These are phyloP conservation scores for Pachypanchax playfairii DNA, from an alignment of 2,113 vertebrate genomes.

Conservation along the genomic window DNA sequence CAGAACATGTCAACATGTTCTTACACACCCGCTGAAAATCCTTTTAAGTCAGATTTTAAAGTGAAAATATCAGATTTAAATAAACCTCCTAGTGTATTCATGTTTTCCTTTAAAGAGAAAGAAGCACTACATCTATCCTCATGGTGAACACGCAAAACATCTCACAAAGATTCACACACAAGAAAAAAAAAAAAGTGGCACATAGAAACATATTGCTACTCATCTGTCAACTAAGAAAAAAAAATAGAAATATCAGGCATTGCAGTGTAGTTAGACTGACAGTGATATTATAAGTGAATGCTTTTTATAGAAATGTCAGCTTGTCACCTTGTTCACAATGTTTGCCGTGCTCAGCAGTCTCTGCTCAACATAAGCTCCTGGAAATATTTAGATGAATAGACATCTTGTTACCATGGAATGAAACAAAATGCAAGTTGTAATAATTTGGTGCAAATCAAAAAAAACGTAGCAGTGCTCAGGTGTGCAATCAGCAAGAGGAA, in stretches of 20 bases:
- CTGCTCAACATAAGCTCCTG: background rate
- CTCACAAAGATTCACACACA: background rate
- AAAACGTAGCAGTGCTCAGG: background rate
- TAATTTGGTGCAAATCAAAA: background rate
- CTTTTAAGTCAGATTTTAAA: background rate
- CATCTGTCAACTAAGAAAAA: conserved; percentile 14
- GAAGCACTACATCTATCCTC: conserved; percentile 24
- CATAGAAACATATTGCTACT: conserved; percentile 2
- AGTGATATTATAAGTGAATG: conserved; percentile 10
- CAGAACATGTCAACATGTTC: background rate
- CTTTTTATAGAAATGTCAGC: conserved; percentile 15
- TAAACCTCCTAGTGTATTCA: conserved; percentile 19
- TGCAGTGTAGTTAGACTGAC: background rate
- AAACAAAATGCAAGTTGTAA: background rate
- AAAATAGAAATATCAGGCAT: background rate
- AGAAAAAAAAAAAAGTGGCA: conserved; percentile 4
- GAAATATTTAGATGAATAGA: conserved; percentile 16
- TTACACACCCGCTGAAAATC: background rate
- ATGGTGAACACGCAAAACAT: background rate
- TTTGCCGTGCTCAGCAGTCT: conserved; percentile 9
- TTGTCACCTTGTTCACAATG: conserved; percentile 3
- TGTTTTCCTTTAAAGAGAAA: conserved; percentile 46
- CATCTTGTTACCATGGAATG: conserved; percentile 9
- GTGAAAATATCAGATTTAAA: background rate
- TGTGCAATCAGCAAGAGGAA: background rate